Base-by-base conservation (phyloP, 2,888 invertebrate genomes). In the Lordiphosa andalusiaca region DNA sequence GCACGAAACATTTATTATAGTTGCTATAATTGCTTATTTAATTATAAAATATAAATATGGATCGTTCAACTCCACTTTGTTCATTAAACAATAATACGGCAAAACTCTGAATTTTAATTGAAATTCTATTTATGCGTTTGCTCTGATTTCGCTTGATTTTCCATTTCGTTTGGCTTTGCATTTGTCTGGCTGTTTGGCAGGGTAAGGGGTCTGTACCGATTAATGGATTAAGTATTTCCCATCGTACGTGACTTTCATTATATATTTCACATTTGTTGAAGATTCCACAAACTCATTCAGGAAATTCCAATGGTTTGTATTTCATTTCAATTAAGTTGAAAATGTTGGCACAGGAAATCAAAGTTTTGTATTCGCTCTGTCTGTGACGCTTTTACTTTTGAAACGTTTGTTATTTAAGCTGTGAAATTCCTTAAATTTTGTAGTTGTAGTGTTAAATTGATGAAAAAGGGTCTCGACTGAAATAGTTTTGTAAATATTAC, bases 161-260 rank as follows among this genome's bases (percentile, higher is more conserved):
- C 9, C 12, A 23, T 23, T 42, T 30, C 30, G 13, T 12, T n/a
- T 6, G 39, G 5, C 19, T 25, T 25, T 42, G 41, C n/a, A n/a
- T 41, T 19, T 19, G 16, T 19, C 10, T 16, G 16, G 7, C 16
- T 19, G 6, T 23, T 38, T 51, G 25, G 30, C 33, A 4, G 23
- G 0, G 19, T 2, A 1, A 19, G 19, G 19, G 16, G 16, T 16
- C 19, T 23, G 25, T 25, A 6, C 25, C 35, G 39, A 60, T 41
- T 67, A 60, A 60, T 57, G 59, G 13, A 48, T 51, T 59, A 21
- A 25, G 36, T 37, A 44, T 42, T 57, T 70, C 38, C 21, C 50
- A 6, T 13, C 25, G 58, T 53, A 65, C 64, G 82, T 76, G 81
- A 73, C 56, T 57, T 55, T 46, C 12, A 47, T 52, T 9, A 9